phyloP scores from a whole-genome alignment of 2,113 vertebrate genomes.

The Nansenia antarctica region DNA sequence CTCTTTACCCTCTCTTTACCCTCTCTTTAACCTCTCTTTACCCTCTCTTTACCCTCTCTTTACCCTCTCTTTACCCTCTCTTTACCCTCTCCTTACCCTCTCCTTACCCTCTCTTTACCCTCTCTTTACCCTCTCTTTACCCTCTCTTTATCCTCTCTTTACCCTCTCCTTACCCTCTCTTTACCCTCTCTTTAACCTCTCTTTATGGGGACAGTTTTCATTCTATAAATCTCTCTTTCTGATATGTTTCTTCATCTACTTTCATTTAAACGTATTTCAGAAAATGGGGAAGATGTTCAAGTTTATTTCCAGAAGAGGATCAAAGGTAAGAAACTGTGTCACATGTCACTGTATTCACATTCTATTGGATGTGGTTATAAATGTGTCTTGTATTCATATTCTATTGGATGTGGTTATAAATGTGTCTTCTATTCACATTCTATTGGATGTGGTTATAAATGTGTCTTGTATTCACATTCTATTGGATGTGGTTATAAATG shows the following conservation, averaged over 20 bases:
- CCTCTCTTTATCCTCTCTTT: no score
- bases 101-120: neutral
- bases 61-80: neutral
- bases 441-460: neutral
- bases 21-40: no score
- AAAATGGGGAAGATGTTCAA: slow-evolving; percentile 55
- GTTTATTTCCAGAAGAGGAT: slow-evolving; percentile 49
- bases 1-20: neutral
- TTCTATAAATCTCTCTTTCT: neutral
- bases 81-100: no score
- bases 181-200: neutral
- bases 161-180: neutral
- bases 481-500: neutral
- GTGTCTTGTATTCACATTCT: neutral
- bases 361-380: neutral
- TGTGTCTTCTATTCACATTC: no score
- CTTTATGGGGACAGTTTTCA: no score
- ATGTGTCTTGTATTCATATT: neutral
- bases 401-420: neutral
- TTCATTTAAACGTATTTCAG: slow-evolving; percentile 43
- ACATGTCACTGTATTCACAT: neutral
- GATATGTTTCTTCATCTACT: neutral
- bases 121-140: neutral
- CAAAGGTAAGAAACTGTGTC: slow-evolving; percentile 58
- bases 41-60: no score